Evolutionary conservation across 2,888 invertebrate genomes (phyloP).

Genomic region (Dascillus cervinus): DNA sequence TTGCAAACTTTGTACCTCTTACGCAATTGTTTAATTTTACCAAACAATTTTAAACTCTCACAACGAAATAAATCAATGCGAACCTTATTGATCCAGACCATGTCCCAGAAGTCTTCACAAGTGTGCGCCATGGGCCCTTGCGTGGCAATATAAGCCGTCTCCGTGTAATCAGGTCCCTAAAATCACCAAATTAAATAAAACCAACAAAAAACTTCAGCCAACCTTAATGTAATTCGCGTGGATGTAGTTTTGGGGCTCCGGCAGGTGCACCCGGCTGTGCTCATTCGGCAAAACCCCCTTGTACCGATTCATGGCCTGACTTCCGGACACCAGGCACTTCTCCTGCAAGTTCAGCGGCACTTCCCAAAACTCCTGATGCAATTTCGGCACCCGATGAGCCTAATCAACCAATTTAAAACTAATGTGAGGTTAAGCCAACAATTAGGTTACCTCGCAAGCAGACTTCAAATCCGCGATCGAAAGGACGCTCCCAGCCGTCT

Average conservation of each 20-base stretch:
- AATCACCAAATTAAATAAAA: background rate
- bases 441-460: slow-evolving; percentile 34
- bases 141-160: slow-evolving; percentile 82
- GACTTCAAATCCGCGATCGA: slow-evolving; percentile 52
- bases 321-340: slow-evolving; percentile 81
- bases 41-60: no score
- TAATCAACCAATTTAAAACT: slow-evolving; percentile 29
- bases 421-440: background rate
- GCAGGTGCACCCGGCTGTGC: slow-evolving; percentile 71
- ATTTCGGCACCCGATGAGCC: slow-evolving; percentile 53
- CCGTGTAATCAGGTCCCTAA: slow-evolving; percentile 84
- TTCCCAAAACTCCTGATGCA: slow-evolving; percentile 92
- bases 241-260: slow-evolving; percentile 69
- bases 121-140: slow-evolving; percentile 90
- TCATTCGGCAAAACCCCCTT: slow-evolving; percentile 85
- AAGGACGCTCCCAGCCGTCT: slow-evolving; percentile 60
- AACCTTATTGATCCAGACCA: slow-evolving; percentile 53
- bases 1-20: background rate
- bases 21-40: background rate
- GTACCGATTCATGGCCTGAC: slow-evolving; percentile 84
- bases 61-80: slow-evolving; percentile 13
- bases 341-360: slow-evolving; percentile 88
- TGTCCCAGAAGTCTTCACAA: slow-evolving; percentile 84
- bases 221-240: slow-evolving; percentile 93
- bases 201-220: background rate